Percentiles rank a stretch among this genome's conserved stretches.
These are phyloP conservation scores for Lontra canadensis DNA, from an alignment of 2,113 vertebrate species.

Conservation along the genomic window DNA sequence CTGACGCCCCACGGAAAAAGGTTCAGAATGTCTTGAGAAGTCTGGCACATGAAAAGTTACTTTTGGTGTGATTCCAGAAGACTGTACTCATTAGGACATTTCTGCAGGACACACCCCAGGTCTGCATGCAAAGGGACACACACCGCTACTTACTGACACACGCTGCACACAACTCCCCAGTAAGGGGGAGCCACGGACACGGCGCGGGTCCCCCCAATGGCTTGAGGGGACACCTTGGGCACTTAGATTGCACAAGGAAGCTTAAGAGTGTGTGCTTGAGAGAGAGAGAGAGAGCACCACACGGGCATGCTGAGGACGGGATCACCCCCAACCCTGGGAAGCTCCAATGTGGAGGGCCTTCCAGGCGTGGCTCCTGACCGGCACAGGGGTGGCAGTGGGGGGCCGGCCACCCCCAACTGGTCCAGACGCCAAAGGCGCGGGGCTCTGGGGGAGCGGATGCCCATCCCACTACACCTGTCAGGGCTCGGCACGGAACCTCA, in stretches of 20 bases:
- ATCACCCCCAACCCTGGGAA: neutral
- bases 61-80: conserved; percentile 74
- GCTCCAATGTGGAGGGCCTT: neutral
- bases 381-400: neutral
- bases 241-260: conserved; percentile 53
- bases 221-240: neutral
- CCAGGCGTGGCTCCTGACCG: neutral
- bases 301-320: conserved; percentile 36
- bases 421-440: neutral
- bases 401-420: neutral
- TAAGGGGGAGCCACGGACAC: neutral
- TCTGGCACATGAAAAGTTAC: conserved; percentile 57
- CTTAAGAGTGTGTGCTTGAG: neutral
- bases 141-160: conserved; percentile 26
- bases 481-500: neutral
- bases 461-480: neutral
- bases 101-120: conserved; percentile 38
- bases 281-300: neutral
- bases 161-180: neutral
- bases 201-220: neutral
- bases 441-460: conserved; percentile 9
- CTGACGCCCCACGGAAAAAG: conserved; percentile 80
- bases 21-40: conserved; percentile 70
- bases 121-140: conserved; percentile 64
- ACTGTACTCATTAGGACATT: conserved; percentile 58